Conservation (phyloP, 2,888 invertebrate genomes). For the Eremobia ochroleuca region DNA sequence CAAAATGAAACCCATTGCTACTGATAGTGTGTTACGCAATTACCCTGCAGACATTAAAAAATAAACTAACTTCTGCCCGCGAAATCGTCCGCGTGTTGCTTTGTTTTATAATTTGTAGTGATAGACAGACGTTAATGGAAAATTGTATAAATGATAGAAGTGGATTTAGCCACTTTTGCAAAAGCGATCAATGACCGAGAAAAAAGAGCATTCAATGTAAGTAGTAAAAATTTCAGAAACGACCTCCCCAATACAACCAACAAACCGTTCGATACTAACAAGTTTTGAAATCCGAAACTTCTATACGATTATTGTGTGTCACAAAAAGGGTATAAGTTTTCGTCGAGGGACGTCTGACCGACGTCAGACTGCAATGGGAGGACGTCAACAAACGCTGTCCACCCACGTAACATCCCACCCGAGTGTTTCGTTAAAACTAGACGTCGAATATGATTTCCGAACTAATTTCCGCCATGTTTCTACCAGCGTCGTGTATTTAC, state of each 20-base stretch:
- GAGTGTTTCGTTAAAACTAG: conserved; percentile 57
- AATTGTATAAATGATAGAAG: conserved; percentile 5
- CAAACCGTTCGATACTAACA: conserved; percentile 32
- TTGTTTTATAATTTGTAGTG: neutral
- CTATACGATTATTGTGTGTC: conserved; percentile 41
- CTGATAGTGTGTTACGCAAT: too few relatives aligned
- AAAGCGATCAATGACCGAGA: conserved; percentile 10
- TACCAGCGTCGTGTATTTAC: conserved; percentile 56
- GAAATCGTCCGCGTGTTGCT: neutral
- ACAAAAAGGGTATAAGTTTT: conserved; percentile 52
- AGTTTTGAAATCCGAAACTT: conserved; percentile 53
- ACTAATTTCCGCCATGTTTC: conserved; percentile 79
- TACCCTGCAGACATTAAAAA: neutral
- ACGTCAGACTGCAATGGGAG: conserved; percentile 58
- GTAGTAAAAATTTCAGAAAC: conserved; percentile 10
- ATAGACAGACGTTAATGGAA: neutral
- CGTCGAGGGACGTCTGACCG: conserved; percentile 44
- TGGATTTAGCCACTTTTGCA: neutral
- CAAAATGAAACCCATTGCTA: too few relatives aligned
- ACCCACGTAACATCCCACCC: conserved; percentile 51
- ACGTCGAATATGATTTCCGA: conserved; percentile 78
- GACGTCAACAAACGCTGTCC: conserved; percentile 56
- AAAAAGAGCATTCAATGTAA: conserved; percentile 9
- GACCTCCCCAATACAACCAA: conserved; percentile 29
- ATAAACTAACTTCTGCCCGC: neutral